Evolutionary conservation across 2,797 vertebrate species (phyloP), one percentile per base, ranked within the genome.

Genomic region (Enteromius argenteus): DNA sequence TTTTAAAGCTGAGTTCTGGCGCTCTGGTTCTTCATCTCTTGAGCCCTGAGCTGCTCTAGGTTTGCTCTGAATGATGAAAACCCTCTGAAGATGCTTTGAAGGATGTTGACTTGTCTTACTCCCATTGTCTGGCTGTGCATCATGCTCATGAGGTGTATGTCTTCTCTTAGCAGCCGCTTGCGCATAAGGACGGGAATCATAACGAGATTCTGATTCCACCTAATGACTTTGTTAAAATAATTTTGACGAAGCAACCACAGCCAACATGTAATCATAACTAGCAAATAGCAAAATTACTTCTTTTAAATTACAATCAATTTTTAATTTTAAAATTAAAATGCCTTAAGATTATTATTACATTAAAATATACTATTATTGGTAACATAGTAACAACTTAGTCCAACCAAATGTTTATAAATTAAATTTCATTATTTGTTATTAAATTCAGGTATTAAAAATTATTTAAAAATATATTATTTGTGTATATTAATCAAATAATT

Each of bases 11-110:
- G 46, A 62, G 74, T 56, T 17, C 51, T 35, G 60, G 9, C 46
- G 21, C 85, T 71, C 78, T 80, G 75, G 79, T 75, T 84, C 85
- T 85, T 86, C 81, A 85, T 87, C 73, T 86, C 37, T 62, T 62
- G 72, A 84, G 27, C 35, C 14, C 74, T 71, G 35, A 82, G 69
- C 69, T 21, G 67, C 80, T 77, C 62, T 32, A 23, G 51, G 53
- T 71, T 84, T 56, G 78, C 39, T 58, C 46, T 67, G 60, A 37
- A 80, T 11, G 42, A 71, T 83, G 53, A 71, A 79, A 37, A 10
- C 27, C 51, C 35, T 62, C 51, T 69, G 72, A 79, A 74, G 84
- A 68, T 46, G 46, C 72, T 81, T 73, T 44, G 39, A 35, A 71
- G 58, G 76, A 67, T 23, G 8, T 67, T 37, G 32, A 44, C 69